phyloP scores from a whole-genome alignment of 2,888 invertebrate genomes.

The Leucoma salicis region DNA sequence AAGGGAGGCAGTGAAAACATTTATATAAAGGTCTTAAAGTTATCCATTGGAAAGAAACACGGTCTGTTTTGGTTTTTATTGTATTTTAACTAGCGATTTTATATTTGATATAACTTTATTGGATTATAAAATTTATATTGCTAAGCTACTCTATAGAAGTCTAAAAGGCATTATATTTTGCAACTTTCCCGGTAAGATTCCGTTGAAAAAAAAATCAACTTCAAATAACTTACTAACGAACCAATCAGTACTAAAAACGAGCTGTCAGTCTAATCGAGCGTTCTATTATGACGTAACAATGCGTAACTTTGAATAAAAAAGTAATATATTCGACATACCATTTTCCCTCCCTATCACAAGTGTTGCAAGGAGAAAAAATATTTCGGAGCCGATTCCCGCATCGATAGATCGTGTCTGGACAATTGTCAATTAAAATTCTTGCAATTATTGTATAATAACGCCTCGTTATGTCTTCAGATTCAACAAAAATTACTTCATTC shows the following conservation, averaged over 20 bases:
- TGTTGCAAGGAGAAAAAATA: constrained; percentile 31
- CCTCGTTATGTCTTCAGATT: constrained; percentile 51
- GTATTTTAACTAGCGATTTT: neutral
- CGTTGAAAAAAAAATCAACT: neutral
- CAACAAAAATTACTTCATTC: constrained; percentile 49
- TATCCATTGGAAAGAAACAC: constrained; percentile 4
- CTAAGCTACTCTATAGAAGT: neutral
- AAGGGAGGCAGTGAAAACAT: no score
- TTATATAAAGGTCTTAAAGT: constrained; percentile 3
- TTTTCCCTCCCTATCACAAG: constrained; percentile 23
- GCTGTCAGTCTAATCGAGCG: constrained; percentile 25
- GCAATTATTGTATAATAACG: constrained; percentile 58
- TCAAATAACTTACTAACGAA: constrained; percentile 18
- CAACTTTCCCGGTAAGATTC: neutral
- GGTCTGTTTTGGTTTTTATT: neutral
- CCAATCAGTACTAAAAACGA: constrained; percentile 21
- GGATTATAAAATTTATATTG: neutral
- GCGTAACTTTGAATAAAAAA: constrained; percentile 19
- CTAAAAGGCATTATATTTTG: neutral
- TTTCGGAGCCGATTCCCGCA: constrained; percentile 40
- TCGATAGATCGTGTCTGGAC: constrained; percentile 45
- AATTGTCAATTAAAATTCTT: constrained; percentile 66
- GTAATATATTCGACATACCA: constrained; percentile 18
- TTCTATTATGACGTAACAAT: constrained; percentile 27
- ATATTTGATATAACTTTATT: neutral